Percentiles rank a stretch among this genome's conserved stretches.
Conservation (phyloP, 2,888 invertebrate genomes). For the Philaethria dido region DNA sequence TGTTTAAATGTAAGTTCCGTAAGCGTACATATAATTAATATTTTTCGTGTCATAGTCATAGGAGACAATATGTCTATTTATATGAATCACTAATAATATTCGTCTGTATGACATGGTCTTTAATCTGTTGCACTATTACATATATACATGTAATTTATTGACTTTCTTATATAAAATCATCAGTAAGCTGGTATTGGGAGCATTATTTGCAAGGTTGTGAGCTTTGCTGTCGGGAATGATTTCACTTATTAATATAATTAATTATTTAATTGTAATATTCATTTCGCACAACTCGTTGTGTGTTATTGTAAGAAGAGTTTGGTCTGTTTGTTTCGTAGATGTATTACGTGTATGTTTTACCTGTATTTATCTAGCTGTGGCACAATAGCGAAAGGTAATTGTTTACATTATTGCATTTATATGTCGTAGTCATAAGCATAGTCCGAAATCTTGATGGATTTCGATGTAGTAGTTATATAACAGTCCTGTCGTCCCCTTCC, state of each 20-base stretch:
- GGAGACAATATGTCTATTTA: conserved; percentile 34
- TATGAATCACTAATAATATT: conserved; percentile 31
- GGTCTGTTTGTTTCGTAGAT: conserved; percentile 77
- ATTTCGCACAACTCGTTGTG: conserved; percentile 80
- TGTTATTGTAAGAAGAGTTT: conserved; percentile 76
- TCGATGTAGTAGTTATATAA: conserved; percentile 59
- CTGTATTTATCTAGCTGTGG: conserved; percentile 71
- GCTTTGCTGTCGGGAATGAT: conserved; percentile 80
- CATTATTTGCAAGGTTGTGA: conserved; percentile 84
- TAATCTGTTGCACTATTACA: conserved; percentile 64
- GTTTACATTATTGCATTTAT: conserved; percentile 67
- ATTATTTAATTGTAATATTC: conserved; percentile 66
- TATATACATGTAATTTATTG: conserved; percentile 56
- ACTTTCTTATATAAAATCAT: conserved; percentile 67
- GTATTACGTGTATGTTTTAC: conserved; percentile 73
- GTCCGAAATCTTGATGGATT: conserved; percentile 59
- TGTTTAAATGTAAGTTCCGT: conserved; percentile 37
- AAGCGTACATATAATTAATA: conserved; percentile 30
- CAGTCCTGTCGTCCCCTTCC: conserved; percentile 49
- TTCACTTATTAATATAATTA: conserved; percentile 69
- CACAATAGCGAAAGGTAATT: conserved; percentile 73
- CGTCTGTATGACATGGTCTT: conserved; percentile 28
- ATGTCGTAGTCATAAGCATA: conserved; percentile 73
- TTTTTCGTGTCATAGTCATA: conserved; percentile 39
- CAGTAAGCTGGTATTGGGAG: conserved; percentile 83